Evolutionary conservation across 2,888 invertebrate species (phyloP).

Genomic region (Eulithis testata): DNA sequence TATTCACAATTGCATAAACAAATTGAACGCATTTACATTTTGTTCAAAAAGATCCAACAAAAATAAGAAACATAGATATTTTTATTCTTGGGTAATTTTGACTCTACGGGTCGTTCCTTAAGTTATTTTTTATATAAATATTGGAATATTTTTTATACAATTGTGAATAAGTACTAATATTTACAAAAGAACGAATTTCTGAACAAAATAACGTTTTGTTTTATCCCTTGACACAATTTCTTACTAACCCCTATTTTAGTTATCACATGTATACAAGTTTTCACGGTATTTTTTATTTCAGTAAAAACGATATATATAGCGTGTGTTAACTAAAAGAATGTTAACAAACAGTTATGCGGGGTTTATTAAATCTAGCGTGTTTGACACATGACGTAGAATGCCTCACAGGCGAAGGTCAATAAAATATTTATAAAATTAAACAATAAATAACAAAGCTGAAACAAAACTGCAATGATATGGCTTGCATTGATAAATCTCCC

Average conservation of each 20-base stretch:
- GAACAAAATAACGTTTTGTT: constrained; percentile 7
- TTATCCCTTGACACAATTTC: constrained; percentile 22
- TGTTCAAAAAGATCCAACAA: no score
- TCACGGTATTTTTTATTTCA: no score
- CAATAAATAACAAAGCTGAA: constrained; percentile 40
- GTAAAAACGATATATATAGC: background rate
- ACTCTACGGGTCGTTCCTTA: background rate
- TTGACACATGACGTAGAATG: constrained; percentile 50
- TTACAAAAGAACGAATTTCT: constrained; percentile 6
- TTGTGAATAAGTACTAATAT: constrained; percentile 21
- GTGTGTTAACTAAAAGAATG: background rate
- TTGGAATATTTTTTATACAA: background rate
- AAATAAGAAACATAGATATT: background rate
- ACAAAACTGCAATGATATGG: constrained; percentile 32
- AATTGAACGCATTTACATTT: no score
- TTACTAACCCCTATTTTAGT: background rate
- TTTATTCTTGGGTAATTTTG: background rate
- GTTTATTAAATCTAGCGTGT: constrained; percentile 41
- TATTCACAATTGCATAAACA: constrained; percentile 26
- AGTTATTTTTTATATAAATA: no score
- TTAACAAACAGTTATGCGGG: background rate
- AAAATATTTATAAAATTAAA: constrained; percentile 41
- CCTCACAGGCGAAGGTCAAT: constrained; percentile 44
- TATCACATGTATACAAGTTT: background rate
- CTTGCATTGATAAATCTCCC: constrained; percentile 22